These are phyloP conservation scores for Athrips mouffetella DNA, from an alignment of 2,888 invertebrate genomes.

Conservation along the genomic window DNA sequence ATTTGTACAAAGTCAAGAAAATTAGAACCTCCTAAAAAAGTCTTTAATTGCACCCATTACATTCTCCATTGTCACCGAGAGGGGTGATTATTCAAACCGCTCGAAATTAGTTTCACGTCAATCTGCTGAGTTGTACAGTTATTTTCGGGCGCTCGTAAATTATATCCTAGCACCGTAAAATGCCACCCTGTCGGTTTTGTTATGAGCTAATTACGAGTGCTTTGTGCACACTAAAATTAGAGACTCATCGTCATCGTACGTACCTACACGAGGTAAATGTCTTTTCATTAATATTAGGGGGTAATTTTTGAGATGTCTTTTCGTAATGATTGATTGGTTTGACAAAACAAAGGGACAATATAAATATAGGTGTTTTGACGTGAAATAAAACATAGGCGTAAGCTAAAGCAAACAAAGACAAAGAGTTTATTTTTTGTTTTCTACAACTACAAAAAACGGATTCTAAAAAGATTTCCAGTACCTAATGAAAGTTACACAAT, in stretches of 20 bases:
- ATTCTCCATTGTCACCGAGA: constrained; percentile 28
- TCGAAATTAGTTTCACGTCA: constrained; percentile 62
- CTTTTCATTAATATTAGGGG: constrained; percentile 2
- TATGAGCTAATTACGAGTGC: constrained; percentile 50
- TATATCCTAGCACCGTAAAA: constrained; percentile 52
- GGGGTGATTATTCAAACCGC: constrained; percentile 51
- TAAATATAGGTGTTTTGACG: too few relatives aligned
- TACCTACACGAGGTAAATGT: constrained; percentile 2
- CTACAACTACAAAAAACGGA: too few relatives aligned
- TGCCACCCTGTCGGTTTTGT: constrained; percentile 41
- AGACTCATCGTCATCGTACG: not conserved
- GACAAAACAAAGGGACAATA: too few relatives aligned
- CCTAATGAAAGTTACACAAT: too few relatives aligned
- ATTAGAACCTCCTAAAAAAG: too few relatives aligned
- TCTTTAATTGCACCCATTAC: not conserved
- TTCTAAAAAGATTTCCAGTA: too few relatives aligned
- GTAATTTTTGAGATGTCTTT: constrained; percentile 1
- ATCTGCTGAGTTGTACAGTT: constrained; percentile 39
- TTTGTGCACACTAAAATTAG: constrained; percentile 13
- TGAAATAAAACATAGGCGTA: too few relatives aligned
- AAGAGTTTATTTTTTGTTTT: too few relatives aligned
- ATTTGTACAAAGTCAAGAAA: too few relatives aligned
- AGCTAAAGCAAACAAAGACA: too few relatives aligned
- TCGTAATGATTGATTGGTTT: too few relatives aligned
- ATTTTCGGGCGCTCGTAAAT: constrained; percentile 58